Conservation (phyloP, 1,140 invertebrate species). For the Ptiloglossa arizonensis region DNA sequence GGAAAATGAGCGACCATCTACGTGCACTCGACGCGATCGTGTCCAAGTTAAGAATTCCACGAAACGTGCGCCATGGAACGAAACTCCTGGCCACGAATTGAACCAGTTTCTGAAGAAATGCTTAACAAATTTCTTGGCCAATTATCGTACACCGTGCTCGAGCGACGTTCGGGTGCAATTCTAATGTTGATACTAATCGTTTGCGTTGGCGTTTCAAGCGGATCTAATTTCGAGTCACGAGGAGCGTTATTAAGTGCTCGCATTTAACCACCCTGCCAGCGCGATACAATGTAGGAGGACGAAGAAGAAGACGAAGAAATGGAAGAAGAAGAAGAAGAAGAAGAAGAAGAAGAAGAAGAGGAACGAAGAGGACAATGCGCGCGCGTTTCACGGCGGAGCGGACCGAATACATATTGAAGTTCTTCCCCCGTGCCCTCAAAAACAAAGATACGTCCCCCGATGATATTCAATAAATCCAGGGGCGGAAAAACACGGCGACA, state of each 20-base stretch:
- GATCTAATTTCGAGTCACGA: conserved; percentile 1
- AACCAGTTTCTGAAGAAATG: conserved; percentile 14
- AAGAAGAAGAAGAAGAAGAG: neutral
- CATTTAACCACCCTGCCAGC: neutral
- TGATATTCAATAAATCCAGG: conserved; percentile 45
- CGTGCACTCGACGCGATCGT: too few relatives aligned
- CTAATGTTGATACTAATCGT: conserved; percentile 8
- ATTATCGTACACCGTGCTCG: neutral
- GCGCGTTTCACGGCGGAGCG: neutral
- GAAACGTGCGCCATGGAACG: too few relatives aligned
- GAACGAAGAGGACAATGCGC: conserved; percentile 5
- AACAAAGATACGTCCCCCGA: conserved; percentile 30
- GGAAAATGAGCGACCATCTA: too few relatives aligned
- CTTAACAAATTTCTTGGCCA: conserved; percentile 4
- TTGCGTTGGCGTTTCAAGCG: neutral
- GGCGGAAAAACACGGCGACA: conserved; percentile 28
- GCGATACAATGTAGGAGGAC: neutral
- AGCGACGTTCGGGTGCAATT: neutral
- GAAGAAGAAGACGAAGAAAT: neutral
- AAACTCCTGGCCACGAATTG: neutral
- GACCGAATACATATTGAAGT: neutral
- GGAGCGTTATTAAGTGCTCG: conserved; percentile 17
- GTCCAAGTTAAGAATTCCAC: neutral
- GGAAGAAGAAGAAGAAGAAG: too few relatives aligned
- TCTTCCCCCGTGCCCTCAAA: neutral